Base-by-base conservation (phyloP, 2,888 invertebrate species). In the Mesochorus sp. region DNA sequence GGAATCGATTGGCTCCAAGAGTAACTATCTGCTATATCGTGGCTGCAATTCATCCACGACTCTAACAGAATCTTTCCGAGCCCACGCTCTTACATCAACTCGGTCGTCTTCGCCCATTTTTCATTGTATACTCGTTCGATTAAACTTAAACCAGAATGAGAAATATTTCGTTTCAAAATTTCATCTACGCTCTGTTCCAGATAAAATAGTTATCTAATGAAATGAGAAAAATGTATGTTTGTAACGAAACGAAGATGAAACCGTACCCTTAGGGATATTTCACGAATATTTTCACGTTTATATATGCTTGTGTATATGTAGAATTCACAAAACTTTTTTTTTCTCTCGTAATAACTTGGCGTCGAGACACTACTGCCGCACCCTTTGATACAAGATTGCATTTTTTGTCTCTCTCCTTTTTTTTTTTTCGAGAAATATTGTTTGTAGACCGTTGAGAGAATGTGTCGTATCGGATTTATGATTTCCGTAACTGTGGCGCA, bases 1-100 rank as follows among this genome's bases (percentile, higher is more conserved):
- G 53, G 49, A 74, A 79, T 81, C 82, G 81, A 82, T 82, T 79
- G 79, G 66, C 72, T 37, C 34, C 31, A 42, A 66, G 47, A 75
- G 66, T 66, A 79, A 66, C 74, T 67, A 70, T 59, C 42, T n/a
- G n/a, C 31, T 24, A 42, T 78, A 70, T 21, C 24, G 31, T 51
- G 14, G 28, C 34, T 67, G 61, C 74, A 75, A 79, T 75, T 71
- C 75, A 71, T 71, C 70, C 61, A 61, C 49, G 71, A 66, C 66
- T 55, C 31, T 67, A 61, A 71, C 75, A 75, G 75, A 67, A 71
- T 66, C 75, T 67, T 61, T 42, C 66, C 19, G 12, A 37, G 19
- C 71, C 42, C 55, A 31, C 31, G 3, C 37, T 37, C 37, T 12
- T 26, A n/a, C 3, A 31, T n/a, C 28, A n/a, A 5, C 21, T n/a